These are phyloP conservation scores for Nesoenas mayeri DNA, from an alignment of 2,113 vertebrate species.

Conservation along the genomic window DNA sequence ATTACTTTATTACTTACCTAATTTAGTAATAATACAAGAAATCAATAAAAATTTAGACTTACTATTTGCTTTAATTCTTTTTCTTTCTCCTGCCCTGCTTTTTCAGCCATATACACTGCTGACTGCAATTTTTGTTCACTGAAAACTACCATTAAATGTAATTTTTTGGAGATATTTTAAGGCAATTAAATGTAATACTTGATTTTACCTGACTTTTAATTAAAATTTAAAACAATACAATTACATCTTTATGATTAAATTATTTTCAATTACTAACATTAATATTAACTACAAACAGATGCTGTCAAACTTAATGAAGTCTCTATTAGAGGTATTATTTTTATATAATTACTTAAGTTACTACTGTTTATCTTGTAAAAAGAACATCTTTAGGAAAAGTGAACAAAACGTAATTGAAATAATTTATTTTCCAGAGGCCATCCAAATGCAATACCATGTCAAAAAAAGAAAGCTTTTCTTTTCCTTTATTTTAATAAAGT, in stretches of 20 bases:
- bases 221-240: neutral
- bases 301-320: neutral
- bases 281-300: neutral
- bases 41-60: neutral
- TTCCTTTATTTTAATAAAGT: neutral
- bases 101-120: neutral
- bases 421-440: neutral
- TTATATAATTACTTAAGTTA: neutral
- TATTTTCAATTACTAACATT: neutral
- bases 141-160: neutral
- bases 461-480: neutral
- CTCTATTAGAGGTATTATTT: neutral
- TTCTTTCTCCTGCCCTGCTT: fast-evolving
- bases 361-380: neutral
- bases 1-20: neutral
- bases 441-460: neutral
- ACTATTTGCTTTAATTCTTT: neutral
- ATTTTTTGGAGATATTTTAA: neutral
- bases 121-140: neutral
- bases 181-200: neutral
- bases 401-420: neutral
- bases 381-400: neutral
- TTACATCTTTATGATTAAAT: neutral
- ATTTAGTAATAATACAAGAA: neutral
- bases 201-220: neutral